Evolutionary conservation across 2,113 vertebrate genomes (phyloP), one percentile per base, ranked within the genome.

Genomic region (Murina feae): DNA sequence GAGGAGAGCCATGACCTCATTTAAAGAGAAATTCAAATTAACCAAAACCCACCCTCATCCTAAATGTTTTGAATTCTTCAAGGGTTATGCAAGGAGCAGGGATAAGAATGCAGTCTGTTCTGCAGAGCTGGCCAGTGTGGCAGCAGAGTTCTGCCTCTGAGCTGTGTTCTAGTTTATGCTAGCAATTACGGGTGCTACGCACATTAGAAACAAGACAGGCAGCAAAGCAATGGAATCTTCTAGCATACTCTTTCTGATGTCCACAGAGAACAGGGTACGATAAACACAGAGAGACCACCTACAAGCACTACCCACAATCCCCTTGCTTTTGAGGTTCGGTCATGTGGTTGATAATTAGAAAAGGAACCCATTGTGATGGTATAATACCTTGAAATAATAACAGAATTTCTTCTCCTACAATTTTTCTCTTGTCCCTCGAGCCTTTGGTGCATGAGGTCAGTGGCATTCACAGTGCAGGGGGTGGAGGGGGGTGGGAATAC

Each of bases 1-100:
- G 30, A 35, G 17, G 55, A 35, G 23, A 68, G 6, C 11, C 10
- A 76, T 16, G 13, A 89, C 32, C 42, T 84, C 53, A 83, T 82
- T 93, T 89, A 86, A 74, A 86, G 44, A 94, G 25, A 89, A 94
- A 90, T 72, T 86, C 53, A 68, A 63, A 89, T 89, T 72, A 93
- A 83, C 65, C 47, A 81, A 88, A 86, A 91, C 78, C 23, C 32
- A 63, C 83, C 30, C 37, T 85, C 69, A 39, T 63, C 28, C 79
- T 72, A 82, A 85, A 83, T 60, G 49, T 79, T 91, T 89, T 49
- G 11, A 86, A 95, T 86, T 79, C 68, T 86, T 82, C 30, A 74
- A 74, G 32, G 69, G 82, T 82, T 78, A 4, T 4, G 13, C n/a
- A 30, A 81, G 44, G 91, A 82, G 63, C 32, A 63, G 28, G 42